Evolutionary conservation across 2,888 invertebrate species (phyloP).

Genomic region (Drosophila formosana): DNA sequence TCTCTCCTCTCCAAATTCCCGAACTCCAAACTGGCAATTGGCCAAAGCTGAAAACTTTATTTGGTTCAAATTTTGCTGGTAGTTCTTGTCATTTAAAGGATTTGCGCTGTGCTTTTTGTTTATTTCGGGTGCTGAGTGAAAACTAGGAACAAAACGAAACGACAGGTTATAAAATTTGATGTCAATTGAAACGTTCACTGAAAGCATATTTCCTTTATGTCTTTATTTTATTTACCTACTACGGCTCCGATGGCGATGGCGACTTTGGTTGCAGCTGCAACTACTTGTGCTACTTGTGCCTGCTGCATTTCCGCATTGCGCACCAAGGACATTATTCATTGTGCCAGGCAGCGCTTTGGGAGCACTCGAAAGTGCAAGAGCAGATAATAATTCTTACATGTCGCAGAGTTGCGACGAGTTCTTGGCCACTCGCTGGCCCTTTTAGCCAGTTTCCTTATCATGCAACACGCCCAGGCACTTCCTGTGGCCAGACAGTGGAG

Average conservation of each 20-base stretch:
- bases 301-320: constrained; percentile 75
- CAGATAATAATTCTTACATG: constrained; percentile 77
- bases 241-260: constrained; percentile 2
- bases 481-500: constrained; percentile 32
- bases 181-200: constrained; percentile 71
- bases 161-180: constrained; percentile 67
- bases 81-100: constrained; percentile 12
- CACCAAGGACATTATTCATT: constrained; percentile 77
- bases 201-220: constrained; percentile 74
- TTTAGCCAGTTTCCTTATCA: constrained; percentile 58
- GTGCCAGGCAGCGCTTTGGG: constrained; percentile 50
- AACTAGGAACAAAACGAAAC: constrained; percentile 11
- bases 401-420: constrained; percentile 58
- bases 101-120: constrained; percentile 8
- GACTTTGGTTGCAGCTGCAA: constrained; percentile 4
- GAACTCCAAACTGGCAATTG: constrained; percentile 49
- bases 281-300: constrained; percentile 30
- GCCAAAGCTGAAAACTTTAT: constrained; percentile 42
- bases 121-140: constrained; percentile 48
- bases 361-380: constrained; percentile 74
- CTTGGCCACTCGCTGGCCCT: constrained; percentile 57
- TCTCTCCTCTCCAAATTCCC: constrained; percentile 17
- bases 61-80: constrained; percentile 27
- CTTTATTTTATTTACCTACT: constrained; percentile 74
- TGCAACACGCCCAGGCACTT: constrained; percentile 58